Percentiles rank a stretch among this genome's conserved stretches.
Evolutionary conservation across 2,797 vertebrate species (phyloP).

Genomic region (Apogon hyalosoma): DNA sequence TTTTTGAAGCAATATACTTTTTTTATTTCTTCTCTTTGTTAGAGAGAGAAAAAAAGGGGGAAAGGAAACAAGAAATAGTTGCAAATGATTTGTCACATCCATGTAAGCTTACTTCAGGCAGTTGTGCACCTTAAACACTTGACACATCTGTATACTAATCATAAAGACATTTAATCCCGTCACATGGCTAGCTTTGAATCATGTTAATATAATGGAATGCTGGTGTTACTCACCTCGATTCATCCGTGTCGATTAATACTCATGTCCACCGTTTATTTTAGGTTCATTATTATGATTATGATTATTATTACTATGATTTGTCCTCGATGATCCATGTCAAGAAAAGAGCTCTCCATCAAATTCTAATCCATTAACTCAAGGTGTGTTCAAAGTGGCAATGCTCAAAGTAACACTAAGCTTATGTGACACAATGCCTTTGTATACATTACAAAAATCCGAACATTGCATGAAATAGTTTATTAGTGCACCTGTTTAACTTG

Average conservation of each 20-base stretch:
- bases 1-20: slow-evolving; percentile 86
- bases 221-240: slow-evolving; percentile 72
- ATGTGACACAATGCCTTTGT: slow-evolving; percentile 75
- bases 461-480: slow-evolving; percentile 82
- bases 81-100: slow-evolving; percentile 74
- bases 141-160: slow-evolving; percentile 79
- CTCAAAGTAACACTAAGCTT: slow-evolving; percentile 65
- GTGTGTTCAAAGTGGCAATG: slow-evolving; percentile 68
- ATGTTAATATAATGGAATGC: slow-evolving; percentile 78
- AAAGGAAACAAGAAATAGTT: slow-evolving; percentile 66
- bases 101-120: slow-evolving; percentile 67
- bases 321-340: slow-evolving; percentile 49
- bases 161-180: slow-evolving; percentile 72
- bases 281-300: slow-evolving; percentile 35
- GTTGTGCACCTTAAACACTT: slow-evolving; percentile 78
- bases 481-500: slow-evolving; percentile 81
- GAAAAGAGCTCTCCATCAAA: slow-evolving; percentile 61
- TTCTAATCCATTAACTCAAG: slow-evolving; percentile 51
- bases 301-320: slow-evolving; percentile 46
- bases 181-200: slow-evolving; percentile 73
- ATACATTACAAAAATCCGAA: slow-evolving; percentile 75
- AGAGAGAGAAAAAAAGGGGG: slow-evolving; percentile 64
- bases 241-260: slow-evolving; percentile 65
- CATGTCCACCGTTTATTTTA: slow-evolving; percentile 57
- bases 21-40: slow-evolving; percentile 80